These are phyloP conservation scores for Macrostomum lignano DNA, from an alignment of 1,140 invertebrate genomes.

Conservation along the genomic window DNA sequence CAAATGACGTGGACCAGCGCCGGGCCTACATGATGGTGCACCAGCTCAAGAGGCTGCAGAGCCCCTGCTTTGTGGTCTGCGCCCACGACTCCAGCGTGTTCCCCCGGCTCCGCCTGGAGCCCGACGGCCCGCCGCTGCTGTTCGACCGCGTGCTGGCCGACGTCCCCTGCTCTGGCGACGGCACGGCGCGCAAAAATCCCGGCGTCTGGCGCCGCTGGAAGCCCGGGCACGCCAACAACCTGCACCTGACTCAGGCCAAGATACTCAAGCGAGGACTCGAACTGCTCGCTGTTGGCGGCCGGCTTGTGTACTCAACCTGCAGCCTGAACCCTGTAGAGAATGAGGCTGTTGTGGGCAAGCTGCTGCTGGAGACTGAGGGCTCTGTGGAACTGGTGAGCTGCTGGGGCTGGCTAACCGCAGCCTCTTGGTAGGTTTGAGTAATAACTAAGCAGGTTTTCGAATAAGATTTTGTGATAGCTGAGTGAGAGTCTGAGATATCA, in stretches of 20 bases:
- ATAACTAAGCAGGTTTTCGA: too few relatives aligned
- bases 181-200: constrained; percentile 78
- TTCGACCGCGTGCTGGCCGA: constrained; percentile 85
- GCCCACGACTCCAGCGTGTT: constrained; percentile 81
- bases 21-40: constrained; percentile 93
- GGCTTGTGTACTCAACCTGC: constrained; percentile 88
- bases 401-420: constrained; percentile 32
- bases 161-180: constrained; percentile 70
- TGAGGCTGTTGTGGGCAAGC: constrained; percentile 64
- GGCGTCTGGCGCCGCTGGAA: constrained; percentile 96
- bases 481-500: too few relatives aligned
- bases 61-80: constrained; percentile 66
- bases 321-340: constrained; percentile 89
- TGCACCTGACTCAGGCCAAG: constrained; percentile 44
- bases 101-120: constrained; percentile 38
- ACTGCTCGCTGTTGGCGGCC: constrained; percentile 52
- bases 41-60: constrained; percentile 70
- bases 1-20: constrained; percentile 87
- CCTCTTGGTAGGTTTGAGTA: too few relatives aligned
- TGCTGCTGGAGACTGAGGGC: constrained; percentile 43
- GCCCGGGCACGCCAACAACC: constrained; percentile 43
- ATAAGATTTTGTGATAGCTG: too few relatives aligned
- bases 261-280: constrained; percentile 62
- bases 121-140: constrained; percentile 25
- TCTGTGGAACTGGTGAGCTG: constrained; percentile 52